These are phyloP conservation scores for Hycleus phaleratus DNA, from an alignment of 1,140 invertebrate genomes.

Conservation along the genomic window DNA sequence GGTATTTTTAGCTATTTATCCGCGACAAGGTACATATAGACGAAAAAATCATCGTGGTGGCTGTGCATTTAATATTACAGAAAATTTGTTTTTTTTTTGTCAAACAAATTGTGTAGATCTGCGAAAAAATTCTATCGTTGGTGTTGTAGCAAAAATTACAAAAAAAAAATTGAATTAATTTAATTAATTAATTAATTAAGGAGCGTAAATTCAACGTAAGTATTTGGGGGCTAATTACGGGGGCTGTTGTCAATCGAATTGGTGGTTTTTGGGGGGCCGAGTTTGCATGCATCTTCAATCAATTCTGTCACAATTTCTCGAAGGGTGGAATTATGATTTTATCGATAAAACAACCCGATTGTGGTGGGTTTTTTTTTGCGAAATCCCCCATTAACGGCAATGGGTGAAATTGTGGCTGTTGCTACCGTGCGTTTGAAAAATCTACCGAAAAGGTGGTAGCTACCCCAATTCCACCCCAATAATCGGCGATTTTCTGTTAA, in stretches of 20 bases:
- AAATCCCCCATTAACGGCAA: neutral
- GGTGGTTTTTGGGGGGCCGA: slow-evolving; percentile 7
- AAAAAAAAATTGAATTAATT: neutral
- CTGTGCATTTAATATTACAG: slow-evolving; percentile 17
- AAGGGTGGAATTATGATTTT: neutral
- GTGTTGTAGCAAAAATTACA: too few species aligned
- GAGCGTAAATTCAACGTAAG: slow-evolving; percentile 38
- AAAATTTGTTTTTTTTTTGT: slow-evolving; percentile 34
- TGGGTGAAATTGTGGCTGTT: slow-evolving; percentile 25
- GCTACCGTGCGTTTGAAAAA: slow-evolving; percentile 34
- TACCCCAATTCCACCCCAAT: neutral
- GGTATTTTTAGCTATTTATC: neutral
- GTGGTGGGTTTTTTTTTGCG: slow-evolving; percentile 22
- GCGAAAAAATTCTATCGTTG: slow-evolving; percentile 1
- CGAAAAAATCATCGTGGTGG: slow-evolving; percentile 8
- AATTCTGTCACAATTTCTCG: slow-evolving; percentile 1
- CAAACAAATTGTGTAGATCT: slow-evolving; percentile 24
- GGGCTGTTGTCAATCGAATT: neutral
- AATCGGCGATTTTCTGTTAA: neutral
- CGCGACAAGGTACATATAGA: slow-evolving; percentile 17
- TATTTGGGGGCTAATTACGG: slow-evolving; percentile 5
- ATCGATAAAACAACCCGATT: slow-evolving; percentile 36
- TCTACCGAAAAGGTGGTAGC: slow-evolving; percentile 14
- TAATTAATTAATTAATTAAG: neutral
- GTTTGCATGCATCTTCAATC: slow-evolving; percentile 20